Conservation (phyloP, 2,113 vertebrate genomes). For the Caretta caretta region DNA sequence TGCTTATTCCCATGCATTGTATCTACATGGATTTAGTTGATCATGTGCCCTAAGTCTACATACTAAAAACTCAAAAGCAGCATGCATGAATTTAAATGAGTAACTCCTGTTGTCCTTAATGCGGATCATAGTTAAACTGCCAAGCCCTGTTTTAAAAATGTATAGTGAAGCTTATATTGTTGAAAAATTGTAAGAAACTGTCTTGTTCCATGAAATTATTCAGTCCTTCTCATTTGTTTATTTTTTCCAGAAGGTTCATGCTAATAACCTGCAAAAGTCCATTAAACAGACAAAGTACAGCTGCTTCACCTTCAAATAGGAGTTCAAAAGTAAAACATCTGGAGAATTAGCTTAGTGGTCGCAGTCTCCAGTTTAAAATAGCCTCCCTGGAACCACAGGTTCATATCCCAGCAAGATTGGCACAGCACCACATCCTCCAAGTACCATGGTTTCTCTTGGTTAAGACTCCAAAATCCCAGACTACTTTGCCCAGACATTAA, state of each 20-base stretch:
- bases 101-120: neutral
- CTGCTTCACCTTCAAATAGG: neutral
- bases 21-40: neutral
- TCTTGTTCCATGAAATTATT: neutral
- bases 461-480: neutral
- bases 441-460: neutral
- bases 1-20: neutral
- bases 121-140: neutral
- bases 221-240: neutral
- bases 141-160: neutral
- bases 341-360: neutral
- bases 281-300: neutral
- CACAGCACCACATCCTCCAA: neutral
- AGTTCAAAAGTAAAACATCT: neutral
- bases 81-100: fast-evolving
- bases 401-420: neutral
- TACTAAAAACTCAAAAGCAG: neutral
- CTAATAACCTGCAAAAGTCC: neutral
- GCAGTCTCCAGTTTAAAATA: neutral
- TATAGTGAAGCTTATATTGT: neutral
- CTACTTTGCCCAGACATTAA: conserved; percentile 1
- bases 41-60: neutral
- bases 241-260: neutral
- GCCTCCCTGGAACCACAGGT: neutral
- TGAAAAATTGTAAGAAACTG: neutral